Evolutionary conservation across 1,140 invertebrate species (phyloP), one percentile per base, ranked within the genome.

Genomic region (Holotrichia oblita): DNA sequence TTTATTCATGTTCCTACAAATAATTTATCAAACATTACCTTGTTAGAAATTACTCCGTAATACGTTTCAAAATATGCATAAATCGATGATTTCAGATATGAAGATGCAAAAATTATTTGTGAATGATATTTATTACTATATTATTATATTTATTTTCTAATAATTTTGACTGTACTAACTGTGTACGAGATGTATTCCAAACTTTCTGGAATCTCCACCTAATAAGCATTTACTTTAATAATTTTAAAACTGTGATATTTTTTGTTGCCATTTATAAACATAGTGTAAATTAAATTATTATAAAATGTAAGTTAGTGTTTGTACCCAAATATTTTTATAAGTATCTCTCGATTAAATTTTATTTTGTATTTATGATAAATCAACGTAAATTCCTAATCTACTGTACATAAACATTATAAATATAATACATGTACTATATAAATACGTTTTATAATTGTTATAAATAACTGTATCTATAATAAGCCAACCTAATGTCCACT

Each of bases 241-340:
- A 22, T 69, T 69, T 69, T 22, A 69, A 69, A 69, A 69, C 61
- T 69, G 61, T 69, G 61, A 69, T 69, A 69, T 69, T 69, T 69
- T 69, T 27, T 69, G 0, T 27, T 69, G 61, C 27, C 8, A 69
- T 22, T 69, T 69, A 10, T 69, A 69, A 10, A 34, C 27, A 14
- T 24, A 69, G 12, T 48, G n/a, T 48, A 48, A 48, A 48, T 34
- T 55, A 55, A n/a, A 0, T 17, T 17, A 17, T 55, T 55, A 55
- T 55, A 55, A 17, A n/a, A 14, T 69, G 22, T 64, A 64, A 64
- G 22, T 27, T 27, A 24, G 61, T 69, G 8, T 27, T 69, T 14
- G 20, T 10, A 27, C 1, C 22, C 27, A 74, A 40, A 44, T 74
- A 74, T 74, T 74, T 74, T 74, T 74, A 41, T 74, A 74, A 74